Evolutionary conservation across 2,797 vertebrate genomes (phyloP).

Genomic region (Sebastiscus tertius): DNA sequence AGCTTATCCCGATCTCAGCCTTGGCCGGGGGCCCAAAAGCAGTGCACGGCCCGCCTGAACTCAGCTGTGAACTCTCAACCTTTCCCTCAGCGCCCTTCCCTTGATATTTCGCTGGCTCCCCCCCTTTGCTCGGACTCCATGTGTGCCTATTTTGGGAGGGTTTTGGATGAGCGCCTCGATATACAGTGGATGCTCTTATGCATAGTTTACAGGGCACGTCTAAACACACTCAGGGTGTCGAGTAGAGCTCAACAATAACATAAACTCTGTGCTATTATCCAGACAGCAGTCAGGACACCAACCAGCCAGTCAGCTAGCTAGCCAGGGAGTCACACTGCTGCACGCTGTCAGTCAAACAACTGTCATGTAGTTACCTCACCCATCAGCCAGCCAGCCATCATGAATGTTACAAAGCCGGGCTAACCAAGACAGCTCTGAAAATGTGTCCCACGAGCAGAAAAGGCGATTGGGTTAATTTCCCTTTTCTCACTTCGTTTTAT

Average conservation of each 20-base stretch:
- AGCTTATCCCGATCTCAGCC: constrained; percentile 77
- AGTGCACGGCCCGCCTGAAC: constrained; percentile 65
- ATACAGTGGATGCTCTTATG: constrained; percentile 59
- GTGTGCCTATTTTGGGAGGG: constrained; percentile 63
- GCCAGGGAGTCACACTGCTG: constrained; percentile 28
- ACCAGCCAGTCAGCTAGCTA: constrained; percentile 40
- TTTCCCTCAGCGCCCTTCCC: constrained; percentile 58
- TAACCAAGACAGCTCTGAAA: constrained; percentile 13
- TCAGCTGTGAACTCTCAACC: constrained; percentile 75
- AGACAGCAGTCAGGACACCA: constrained; percentile 41
- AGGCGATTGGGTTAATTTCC: constrained; percentile 36
- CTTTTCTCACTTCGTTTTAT: constrained; percentile 29
- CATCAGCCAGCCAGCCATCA: constrained; percentile 15
- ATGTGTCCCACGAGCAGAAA: constrained; percentile 20
- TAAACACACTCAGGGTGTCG: constrained; percentile 61
- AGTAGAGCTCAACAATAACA: constrained; percentile 62
- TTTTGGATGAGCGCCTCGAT: constrained; percentile 47
- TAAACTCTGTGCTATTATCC: constrained; percentile 62
- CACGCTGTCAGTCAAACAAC: constrained; percentile 41
- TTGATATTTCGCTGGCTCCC: constrained; percentile 43
- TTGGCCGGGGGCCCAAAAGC: constrained; percentile 68
- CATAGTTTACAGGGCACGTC: constrained; percentile 67
- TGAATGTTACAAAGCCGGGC: constrained; percentile 19
- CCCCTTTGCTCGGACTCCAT: constrained; percentile 29
- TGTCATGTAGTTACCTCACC: constrained; percentile 12